phyloP scores from a whole-genome alignment of 2,113 vertebrate genomes.

The Macquaria australasica region DNA sequence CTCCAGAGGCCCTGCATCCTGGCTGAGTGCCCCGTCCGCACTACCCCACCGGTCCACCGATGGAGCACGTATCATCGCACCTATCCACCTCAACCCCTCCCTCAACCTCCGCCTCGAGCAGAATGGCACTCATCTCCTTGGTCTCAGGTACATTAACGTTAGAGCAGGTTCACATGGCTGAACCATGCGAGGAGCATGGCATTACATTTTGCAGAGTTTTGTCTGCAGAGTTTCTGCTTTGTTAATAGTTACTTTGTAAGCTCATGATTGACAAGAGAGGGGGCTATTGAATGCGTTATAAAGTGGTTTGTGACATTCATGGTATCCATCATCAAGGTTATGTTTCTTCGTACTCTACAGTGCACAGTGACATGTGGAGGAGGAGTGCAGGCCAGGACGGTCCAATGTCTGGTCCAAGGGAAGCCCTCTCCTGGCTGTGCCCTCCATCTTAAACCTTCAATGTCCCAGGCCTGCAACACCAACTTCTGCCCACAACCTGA shows the following conservation, averaged over 20 bases:
- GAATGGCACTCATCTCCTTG: slow-evolving; percentile 88
- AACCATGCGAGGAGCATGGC: not conserved
- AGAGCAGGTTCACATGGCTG: not conserved
- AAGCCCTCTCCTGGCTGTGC: slow-evolving; percentile 81
- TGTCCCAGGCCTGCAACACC: slow-evolving; percentile 89
- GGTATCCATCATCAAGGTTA: not conserved
- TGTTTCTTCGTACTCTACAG: slow-evolving; percentile 69
- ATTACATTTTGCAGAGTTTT: not conserved
- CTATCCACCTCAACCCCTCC: slow-evolving; percentile 55
- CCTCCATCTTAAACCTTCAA: slow-evolving; percentile 79
- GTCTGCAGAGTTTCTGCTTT: not conserved
- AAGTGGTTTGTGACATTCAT: not conserved
- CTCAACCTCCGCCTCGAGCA: slow-evolving; percentile 57
- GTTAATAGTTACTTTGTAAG: not conserved
- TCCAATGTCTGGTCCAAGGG: slow-evolving; percentile 86
- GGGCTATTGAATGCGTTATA: not conserved
- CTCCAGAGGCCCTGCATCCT: slow-evolving; percentile 83
- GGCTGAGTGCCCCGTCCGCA: slow-evolving; percentile 78
- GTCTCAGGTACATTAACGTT: slow-evolving; percentile 86
- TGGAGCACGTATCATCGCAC: slow-evolving; percentile 36
- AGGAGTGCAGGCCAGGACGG: slow-evolving; percentile 86
- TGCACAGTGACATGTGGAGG: slow-evolving; percentile 91
- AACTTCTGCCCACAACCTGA: slow-evolving; percentile 87
- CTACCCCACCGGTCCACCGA: slow-evolving; percentile 60
- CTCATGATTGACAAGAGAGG: not conserved